Conservation (phyloP, 2,797 vertebrate genomes). For the Synaphobranchus kaupii region DNA sequence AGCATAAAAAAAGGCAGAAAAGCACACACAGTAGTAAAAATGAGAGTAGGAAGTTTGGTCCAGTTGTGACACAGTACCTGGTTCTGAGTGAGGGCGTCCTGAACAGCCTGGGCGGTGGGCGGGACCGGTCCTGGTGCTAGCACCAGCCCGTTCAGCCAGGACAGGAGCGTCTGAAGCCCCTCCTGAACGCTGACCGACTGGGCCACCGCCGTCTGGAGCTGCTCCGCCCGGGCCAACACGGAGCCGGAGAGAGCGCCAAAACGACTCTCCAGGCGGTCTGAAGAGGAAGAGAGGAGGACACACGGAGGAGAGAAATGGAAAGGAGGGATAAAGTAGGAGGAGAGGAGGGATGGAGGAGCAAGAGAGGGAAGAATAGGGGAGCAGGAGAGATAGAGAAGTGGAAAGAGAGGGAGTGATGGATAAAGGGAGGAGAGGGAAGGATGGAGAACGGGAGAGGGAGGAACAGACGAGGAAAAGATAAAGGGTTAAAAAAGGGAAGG, state of each 20-base stretch:
- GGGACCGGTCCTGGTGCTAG: slow-evolving; percentile 67
- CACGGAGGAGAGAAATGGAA: neutral
- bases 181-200: slow-evolving; percentile 95
- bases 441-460: neutral
- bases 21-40: neutral
- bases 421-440: neutral
- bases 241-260: slow-evolving; percentile 82
- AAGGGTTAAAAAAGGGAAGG: neutral
- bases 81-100: slow-evolving; percentile 87
- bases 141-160: slow-evolving; percentile 82
- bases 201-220: slow-evolving; percentile 91
- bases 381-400: neutral
- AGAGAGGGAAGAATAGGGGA: neutral
- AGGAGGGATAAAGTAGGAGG: neutral
- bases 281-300: neutral
- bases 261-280: slow-evolving; percentile 81
- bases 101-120: slow-evolving; percentile 81
- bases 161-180: slow-evolving; percentile 83
- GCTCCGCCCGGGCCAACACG: slow-evolving; percentile 80
- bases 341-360: neutral
- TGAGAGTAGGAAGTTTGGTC: neutral
- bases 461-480: neutral
- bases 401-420: neutral
- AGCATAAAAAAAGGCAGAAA: neutral
- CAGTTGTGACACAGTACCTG: slow-evolving; percentile 66